A percentile compares a stretch with the other conserved stretches of the same genome.
Evolutionary conservation across 2,113 vertebrate species (phyloP).

Genomic region (Oostethus manadensis): DNA sequence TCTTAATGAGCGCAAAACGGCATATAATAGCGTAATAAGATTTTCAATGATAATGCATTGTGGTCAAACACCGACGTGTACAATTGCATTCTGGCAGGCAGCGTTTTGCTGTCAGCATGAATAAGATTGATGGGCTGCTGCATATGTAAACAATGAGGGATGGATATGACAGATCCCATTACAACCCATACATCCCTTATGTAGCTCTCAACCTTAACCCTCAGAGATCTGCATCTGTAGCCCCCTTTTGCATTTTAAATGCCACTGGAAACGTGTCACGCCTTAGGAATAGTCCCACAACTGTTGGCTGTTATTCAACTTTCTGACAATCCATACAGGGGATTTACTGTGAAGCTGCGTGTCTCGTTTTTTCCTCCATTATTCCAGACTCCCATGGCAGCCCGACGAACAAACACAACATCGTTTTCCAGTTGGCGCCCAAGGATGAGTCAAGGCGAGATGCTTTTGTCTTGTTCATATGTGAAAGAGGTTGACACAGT

Average conservation of each 20-base stretch:
- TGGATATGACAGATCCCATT: constrained; percentile 41
- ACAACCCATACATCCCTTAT: constrained; percentile 43
- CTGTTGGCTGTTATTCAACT: constrained; percentile 53
- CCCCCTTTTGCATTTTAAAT: constrained; percentile 44
- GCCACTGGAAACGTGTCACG: constrained; percentile 25
- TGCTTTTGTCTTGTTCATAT: constrained; percentile 11
- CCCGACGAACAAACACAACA: constrained; percentile 42
- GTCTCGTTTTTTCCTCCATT: constrained; percentile 38
- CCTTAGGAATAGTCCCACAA: constrained; percentile 48
- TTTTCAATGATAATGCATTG: neutral
- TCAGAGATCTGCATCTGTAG: constrained; percentile 33
- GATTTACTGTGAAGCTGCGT: constrained; percentile 43
- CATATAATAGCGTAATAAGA: neutral
- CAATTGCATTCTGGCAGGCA: constrained; percentile 3
- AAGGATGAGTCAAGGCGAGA: constrained; percentile 26
- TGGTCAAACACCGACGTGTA: neutral
- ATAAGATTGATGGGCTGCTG: constrained; percentile 8
- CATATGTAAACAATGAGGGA: constrained; percentile 32
- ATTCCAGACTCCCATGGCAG: constrained; percentile 44
- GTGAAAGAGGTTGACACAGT: constrained; percentile 7
- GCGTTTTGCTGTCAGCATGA: constrained; percentile 12
- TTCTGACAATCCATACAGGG: constrained; percentile 46
- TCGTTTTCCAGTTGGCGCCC: constrained; percentile 27
- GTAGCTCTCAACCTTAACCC: constrained; percentile 46
- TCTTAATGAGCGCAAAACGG: neutral